Evolutionary conservation across 2,888 invertebrate species (phyloP).

Genomic region (Malacosoma neustria): DNA sequence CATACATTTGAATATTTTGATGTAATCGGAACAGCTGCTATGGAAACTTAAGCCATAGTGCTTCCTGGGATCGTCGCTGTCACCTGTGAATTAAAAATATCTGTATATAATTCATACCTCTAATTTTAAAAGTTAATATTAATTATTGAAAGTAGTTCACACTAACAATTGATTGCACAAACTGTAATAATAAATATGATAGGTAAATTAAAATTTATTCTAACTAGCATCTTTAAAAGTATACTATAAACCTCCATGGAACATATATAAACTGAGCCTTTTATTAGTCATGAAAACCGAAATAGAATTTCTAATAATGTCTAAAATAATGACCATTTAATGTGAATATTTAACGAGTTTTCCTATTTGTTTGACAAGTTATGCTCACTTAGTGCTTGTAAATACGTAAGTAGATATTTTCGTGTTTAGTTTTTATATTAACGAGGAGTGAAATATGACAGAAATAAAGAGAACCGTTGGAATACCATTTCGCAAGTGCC

Average conservation of each 20-base stretch:
- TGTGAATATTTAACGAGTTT: too few species aligned
- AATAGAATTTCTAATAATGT: too few species aligned
- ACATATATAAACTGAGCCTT: background rate
- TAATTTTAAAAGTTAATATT: background rate
- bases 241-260: background rate
- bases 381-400: too few species aligned
- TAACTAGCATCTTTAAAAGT: background rate
- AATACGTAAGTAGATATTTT: too few species aligned
- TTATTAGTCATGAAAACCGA: background rate
- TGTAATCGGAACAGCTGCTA: slow-evolving; percentile 30
- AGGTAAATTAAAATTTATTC: background rate
- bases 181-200: background rate
- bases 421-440: too few species aligned
- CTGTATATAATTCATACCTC: background rate
- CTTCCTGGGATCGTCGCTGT: slow-evolving; percentile 27
- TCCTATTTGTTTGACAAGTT: too few species aligned
- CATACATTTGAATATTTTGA: slow-evolving; percentile 47
- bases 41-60: slow-evolving; percentile 45
- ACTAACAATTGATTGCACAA: background rate
- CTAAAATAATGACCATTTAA: too few species aligned
- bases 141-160: background rate
- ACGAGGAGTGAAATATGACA: too few species aligned
- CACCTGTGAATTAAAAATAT: slow-evolving; percentile 18
- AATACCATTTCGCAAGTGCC: too few species aligned
- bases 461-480: too few species aligned